phyloP scores from a whole-genome alignment of 1,140 invertebrate genomes.

The Geopemphigus sp. region DNA sequence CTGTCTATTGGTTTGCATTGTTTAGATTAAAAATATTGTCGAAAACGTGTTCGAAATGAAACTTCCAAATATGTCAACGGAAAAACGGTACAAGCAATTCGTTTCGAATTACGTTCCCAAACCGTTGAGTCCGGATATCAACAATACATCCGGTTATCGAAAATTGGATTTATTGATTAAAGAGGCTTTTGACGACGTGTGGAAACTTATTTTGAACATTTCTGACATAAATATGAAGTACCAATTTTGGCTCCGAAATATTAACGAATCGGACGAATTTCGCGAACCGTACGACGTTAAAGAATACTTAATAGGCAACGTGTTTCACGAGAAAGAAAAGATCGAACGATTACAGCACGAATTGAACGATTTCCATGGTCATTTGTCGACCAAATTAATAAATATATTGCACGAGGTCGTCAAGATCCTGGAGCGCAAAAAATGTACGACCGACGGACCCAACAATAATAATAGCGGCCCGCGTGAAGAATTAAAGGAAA shows the following conservation, averaged over 20 bases:
- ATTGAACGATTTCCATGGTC: neutral
- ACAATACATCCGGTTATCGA: neutral
- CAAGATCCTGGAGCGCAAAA: neutral
- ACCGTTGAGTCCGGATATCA: neutral
- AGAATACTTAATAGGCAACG: conserved; percentile 14
- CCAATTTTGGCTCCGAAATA: conserved; percentile 15
- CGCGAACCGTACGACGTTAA: neutral
- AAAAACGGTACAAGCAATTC: neutral
- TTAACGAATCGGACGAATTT: conserved; percentile 18
- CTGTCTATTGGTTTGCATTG: neutral
- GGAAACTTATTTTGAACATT: neutral
- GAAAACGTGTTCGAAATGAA: neutral
- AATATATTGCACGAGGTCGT: neutral
- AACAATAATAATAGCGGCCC: neutral
- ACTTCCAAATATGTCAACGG: neutral
- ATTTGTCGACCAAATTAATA: neutral
- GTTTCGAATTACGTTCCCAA: neutral
- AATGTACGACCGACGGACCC: neutral
- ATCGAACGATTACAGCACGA: neutral
- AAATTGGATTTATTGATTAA: conserved; percentile 3
- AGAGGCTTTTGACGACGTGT: neutral
- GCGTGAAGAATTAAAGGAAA: neutral
- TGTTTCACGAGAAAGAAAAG: neutral
- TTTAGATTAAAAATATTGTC: neutral
- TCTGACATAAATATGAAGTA: neutral